These are phyloP conservation scores for Ia io DNA, from an alignment of 2,113 vertebrate genomes.

Conservation along the genomic window DNA sequence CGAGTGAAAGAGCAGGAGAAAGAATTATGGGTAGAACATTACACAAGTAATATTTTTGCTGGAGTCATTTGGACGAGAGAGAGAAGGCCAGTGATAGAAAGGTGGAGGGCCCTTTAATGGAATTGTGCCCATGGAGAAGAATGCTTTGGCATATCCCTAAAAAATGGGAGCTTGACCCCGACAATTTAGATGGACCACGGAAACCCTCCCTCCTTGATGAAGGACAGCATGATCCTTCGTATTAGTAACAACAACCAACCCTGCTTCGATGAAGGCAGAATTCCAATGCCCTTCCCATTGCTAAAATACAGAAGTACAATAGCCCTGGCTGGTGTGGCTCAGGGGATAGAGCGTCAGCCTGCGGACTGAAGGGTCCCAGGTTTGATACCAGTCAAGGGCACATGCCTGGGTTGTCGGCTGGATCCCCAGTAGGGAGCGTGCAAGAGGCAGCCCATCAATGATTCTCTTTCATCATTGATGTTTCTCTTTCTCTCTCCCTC, in stretches of 20 bases:
- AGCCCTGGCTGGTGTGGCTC: too few species aligned
- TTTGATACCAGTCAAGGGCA: too few species aligned
- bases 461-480: too few species aligned
- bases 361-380: too few species aligned
- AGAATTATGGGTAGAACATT: neutral
- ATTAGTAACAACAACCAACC: fast-evolving
- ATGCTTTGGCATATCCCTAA: neutral
- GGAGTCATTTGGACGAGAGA: neutral
- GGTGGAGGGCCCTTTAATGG: neutral
- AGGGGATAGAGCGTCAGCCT: too few species aligned
- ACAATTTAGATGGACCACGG: neutral
- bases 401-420: too few species aligned
- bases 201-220: neutral
- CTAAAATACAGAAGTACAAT: neutral
- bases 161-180: neutral
- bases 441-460: too few species aligned
- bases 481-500: too few species aligned
- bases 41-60: neutral
- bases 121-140: fast-evolving
- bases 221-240: too few species aligned
- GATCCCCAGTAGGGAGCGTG: too few species aligned
- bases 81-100: neutral
- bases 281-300: neutral
- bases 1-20: neutral
- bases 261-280: neutral